Conservation (phyloP, 2,797 vertebrate genomes). For the Peromyscus melanophrys region DNA sequence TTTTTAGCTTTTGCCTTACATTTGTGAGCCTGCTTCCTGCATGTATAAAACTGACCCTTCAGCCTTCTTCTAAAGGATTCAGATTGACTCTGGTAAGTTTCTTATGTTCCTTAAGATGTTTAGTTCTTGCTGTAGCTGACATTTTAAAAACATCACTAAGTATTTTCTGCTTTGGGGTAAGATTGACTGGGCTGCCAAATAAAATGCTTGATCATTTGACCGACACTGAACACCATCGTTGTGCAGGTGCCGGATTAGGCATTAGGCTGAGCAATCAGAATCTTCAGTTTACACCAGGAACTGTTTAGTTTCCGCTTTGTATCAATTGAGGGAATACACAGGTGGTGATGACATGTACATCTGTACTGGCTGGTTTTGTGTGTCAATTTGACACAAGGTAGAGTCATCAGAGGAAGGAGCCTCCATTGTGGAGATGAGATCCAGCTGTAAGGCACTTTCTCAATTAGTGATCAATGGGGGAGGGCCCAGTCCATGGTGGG, state of each 20-base stretch:
- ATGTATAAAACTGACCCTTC: constrained; percentile 93
- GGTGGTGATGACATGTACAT: not conserved
- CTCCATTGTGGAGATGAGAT: too few relatives aligned
- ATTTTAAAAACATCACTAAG: constrained; percentile 40
- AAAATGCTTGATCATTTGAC: constrained; percentile 26
- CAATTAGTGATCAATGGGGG: too few relatives aligned
- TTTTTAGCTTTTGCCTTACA: constrained; percentile 93
- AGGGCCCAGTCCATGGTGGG: too few relatives aligned
- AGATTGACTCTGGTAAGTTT: constrained; percentile 95
- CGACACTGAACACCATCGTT: not conserved
- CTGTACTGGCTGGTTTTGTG: too few relatives aligned
- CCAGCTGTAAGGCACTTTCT: too few relatives aligned
- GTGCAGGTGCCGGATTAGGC: not conserved
- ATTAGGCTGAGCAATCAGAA: constrained; percentile 17
- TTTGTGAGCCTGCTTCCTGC: constrained; percentile 94
- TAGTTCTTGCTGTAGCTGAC: constrained; percentile 52
- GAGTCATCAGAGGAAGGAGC: too few relatives aligned
- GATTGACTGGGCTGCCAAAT: constrained; percentile 5
- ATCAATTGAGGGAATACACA: constrained; percentile 21
- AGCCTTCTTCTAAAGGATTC: constrained; percentile 94
- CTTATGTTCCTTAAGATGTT: constrained; percentile 12
- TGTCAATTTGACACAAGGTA: too few relatives aligned
- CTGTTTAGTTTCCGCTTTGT: constrained; percentile 52
- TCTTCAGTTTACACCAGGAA: constrained; percentile 49
- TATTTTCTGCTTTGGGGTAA: constrained; percentile 34